phyloP scores from a whole-genome alignment of 2,113 vertebrate species.

The Cygnus buccinator region DNA sequence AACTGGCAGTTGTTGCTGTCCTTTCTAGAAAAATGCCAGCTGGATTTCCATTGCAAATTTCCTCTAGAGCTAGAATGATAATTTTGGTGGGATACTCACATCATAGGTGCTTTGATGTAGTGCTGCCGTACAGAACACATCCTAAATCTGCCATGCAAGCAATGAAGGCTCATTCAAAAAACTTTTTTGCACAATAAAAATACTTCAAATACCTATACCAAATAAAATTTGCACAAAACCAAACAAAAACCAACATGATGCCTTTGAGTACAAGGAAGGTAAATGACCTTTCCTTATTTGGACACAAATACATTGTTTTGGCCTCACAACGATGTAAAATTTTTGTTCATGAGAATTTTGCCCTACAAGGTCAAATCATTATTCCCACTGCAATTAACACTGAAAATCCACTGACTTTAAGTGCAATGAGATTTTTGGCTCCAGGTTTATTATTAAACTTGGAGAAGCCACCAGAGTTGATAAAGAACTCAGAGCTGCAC shows the following conservation, averaged over 20 bases:
- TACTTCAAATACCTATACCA: background rate
- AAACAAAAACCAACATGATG: rapidly evolving
- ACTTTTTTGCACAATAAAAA: background rate
- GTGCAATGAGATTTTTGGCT: background rate
- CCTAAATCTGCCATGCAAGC: background rate
- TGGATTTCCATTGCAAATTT: background rate
- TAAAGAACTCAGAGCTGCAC: constrained; percentile 31
- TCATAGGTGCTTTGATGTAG: rapidly evolving
- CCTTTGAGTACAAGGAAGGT: background rate
- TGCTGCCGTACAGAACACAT: background rate
- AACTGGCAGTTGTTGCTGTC: background rate
- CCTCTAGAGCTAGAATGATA: background rate
- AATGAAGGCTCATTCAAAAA: background rate
- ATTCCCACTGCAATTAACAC: background rate
- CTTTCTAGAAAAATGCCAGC: background rate
- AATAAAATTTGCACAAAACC: background rate
- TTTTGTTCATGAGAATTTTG: background rate
- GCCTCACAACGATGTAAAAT: background rate
- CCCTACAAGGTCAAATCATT: background rate
- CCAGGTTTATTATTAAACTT: constrained; percentile 10
- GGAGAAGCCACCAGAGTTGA: constrained; percentile 31
- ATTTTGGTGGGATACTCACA: background rate
- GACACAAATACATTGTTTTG: background rate
- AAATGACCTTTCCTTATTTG: background rate
- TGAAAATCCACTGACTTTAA: background rate